phyloP scores from a whole-genome alignment of 2,888 invertebrate genomes.

The Synergus umbraculus region DNA sequence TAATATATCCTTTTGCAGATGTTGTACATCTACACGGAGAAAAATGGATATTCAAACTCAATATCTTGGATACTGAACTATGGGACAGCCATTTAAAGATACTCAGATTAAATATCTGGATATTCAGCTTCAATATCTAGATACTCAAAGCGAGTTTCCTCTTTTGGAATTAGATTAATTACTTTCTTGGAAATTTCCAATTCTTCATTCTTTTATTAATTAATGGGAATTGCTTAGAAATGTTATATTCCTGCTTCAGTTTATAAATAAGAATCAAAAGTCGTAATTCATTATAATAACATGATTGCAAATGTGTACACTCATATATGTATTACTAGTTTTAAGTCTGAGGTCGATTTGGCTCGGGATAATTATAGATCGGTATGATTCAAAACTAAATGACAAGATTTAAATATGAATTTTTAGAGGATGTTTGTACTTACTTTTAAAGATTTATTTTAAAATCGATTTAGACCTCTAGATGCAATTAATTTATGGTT shows the following conservation, averaged over 20 bases:
- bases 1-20: conserved; percentile 25
- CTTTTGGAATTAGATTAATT: background rate
- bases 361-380: background rate
- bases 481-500: background rate
- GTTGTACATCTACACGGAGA: conserved; percentile 11
- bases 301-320: background rate
- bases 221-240: background rate
- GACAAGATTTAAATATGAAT: background rate
- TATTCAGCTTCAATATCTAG: too few relatives aligned
- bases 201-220: background rate
- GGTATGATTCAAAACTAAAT: background rate
- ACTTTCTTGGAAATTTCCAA: background rate
- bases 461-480: background rate
- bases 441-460: background rate
- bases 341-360: background rate
- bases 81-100: too few relatives aligned
- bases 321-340: background rate
- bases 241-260: too few relatives aligned
- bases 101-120: too few relatives aligned
- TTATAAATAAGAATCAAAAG: background rate
- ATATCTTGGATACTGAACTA: too few relatives aligned
- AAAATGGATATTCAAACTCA: too few relatives aligned
- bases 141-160: background rate
- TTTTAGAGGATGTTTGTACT: background rate
- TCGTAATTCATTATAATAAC: background rate